A percentile compares a stretch with the other conserved stretches of the same genome.
phyloP scores from a whole-genome alignment of 1,140 invertebrate species.

The Campoletis sonorensis region DNA sequence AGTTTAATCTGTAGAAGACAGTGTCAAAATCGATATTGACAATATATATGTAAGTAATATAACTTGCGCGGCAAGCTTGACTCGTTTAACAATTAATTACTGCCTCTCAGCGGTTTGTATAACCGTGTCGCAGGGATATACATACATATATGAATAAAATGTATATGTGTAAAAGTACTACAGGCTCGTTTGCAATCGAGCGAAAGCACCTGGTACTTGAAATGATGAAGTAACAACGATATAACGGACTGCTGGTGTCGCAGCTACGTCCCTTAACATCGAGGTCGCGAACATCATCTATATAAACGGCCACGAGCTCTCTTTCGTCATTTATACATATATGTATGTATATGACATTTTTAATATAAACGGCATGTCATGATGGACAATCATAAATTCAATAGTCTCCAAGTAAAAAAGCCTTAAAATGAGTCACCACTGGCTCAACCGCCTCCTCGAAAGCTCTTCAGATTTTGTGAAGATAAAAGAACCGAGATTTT shows the following conservation, averaged over 20 bases:
- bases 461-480: not conserved
- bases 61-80: slow-evolving; percentile 14
- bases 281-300: slow-evolving; percentile 27
- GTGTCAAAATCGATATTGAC: too few relatives aligned
- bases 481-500: slow-evolving; percentile 17
- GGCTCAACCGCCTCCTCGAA: not conserved
- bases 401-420: slow-evolving; percentile 25
- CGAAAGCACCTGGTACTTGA: slow-evolving; percentile 34
- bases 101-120: not conserved
- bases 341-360: not conserved
- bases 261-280: slow-evolving; percentile 14
- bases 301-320: slow-evolving; percentile 7
- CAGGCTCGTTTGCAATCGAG: slow-evolving; percentile 39
- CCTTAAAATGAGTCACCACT: not conserved
- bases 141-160: not conserved
- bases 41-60: not conserved
- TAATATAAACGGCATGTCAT: slow-evolving; percentile 21
- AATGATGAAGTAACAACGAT: slow-evolving; percentile 40
- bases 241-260: slow-evolving; percentile 33
- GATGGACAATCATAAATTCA: slow-evolving; percentile 37
- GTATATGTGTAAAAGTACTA: not conserved
- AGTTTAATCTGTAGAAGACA: too few relatives aligned
- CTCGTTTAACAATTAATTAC: slow-evolving; percentile 33
- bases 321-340: not conserved
- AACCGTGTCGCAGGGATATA: slow-evolving; percentile 23